Percentiles rank a stretch among this genome's conserved stretches.
These are phyloP conservation scores for Muscicapa adusta DNA, from an alignment of 2,113 vertebrate genomes.

Conservation along the genomic window DNA sequence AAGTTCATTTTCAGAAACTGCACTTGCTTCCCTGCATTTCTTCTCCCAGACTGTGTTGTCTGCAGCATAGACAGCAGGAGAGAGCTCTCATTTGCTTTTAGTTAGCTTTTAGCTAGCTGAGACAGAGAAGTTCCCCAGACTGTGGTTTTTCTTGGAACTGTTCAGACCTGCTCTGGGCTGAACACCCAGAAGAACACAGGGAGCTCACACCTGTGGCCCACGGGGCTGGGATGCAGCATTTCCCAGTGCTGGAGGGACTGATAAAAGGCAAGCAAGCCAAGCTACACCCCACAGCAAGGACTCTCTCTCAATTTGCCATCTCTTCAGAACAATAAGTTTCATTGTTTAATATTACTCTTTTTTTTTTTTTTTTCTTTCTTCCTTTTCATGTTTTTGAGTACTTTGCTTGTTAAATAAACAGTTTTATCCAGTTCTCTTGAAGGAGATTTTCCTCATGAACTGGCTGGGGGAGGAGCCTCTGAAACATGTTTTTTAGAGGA, in stretches of 20 bases:
- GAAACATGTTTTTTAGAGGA: neutral
- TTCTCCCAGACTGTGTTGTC: neutral
- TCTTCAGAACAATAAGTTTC: neutral
- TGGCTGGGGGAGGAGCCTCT: fast-evolving
- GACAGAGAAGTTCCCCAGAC: neutral
- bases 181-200: fast-evolving
- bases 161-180: neutral
- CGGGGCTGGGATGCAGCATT: fast-evolving
- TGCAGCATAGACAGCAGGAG: neutral
- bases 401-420: neutral
- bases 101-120: neutral
- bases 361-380: neutral
- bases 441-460: neutral
- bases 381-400: neutral
- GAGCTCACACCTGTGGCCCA: neutral
- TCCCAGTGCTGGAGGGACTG: neutral
- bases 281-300: fast-evolving
- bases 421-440: neutral
- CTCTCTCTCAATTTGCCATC: neutral
- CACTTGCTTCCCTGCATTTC: neutral
- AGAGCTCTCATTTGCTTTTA: neutral
- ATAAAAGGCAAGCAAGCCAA: fast-evolving
- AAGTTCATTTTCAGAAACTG: neutral
- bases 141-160: neutral
- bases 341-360: neutral